Evolutionary conservation across 2,113 vertebrate species (phyloP).

Genomic region (Psittacula cyanocephala): DNA sequence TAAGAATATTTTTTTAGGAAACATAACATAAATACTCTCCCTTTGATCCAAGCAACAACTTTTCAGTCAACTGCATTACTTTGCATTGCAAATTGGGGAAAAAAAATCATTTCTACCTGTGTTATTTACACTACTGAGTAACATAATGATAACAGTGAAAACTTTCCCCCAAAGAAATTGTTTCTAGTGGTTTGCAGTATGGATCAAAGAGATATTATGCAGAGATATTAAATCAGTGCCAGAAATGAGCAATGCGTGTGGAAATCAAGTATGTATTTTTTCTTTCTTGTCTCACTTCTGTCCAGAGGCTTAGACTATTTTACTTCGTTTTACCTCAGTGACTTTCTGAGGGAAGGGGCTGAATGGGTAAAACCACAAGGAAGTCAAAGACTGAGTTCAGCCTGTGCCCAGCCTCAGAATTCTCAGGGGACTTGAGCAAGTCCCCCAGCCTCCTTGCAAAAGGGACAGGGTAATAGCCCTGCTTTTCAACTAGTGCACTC

Average conservation of each 20-base stretch:
- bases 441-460: background rate
- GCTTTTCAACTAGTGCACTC: background rate
- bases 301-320: background rate
- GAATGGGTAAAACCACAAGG: background rate
- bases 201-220: background rate
- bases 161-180: background rate
- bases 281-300: background rate
- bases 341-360: background rate
- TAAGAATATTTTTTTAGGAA: background rate
- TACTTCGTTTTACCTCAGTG: background rate
- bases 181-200: background rate
- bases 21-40: background rate
- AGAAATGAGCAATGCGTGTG: background rate
- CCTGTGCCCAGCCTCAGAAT: too few species aligned
- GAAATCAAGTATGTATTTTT: background rate
- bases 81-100: background rate
- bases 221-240: background rate
- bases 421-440: background rate
- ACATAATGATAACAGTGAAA: background rate
- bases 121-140: background rate
- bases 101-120: background rate
- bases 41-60: background rate
- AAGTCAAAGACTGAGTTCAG: rapidly evolving
- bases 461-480: background rate
- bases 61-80: background rate